Evolutionary conservation across 2,797 vertebrate genomes (phyloP), one percentile per base, ranked within the genome.

Genomic region (Agapornis canus): DNA sequence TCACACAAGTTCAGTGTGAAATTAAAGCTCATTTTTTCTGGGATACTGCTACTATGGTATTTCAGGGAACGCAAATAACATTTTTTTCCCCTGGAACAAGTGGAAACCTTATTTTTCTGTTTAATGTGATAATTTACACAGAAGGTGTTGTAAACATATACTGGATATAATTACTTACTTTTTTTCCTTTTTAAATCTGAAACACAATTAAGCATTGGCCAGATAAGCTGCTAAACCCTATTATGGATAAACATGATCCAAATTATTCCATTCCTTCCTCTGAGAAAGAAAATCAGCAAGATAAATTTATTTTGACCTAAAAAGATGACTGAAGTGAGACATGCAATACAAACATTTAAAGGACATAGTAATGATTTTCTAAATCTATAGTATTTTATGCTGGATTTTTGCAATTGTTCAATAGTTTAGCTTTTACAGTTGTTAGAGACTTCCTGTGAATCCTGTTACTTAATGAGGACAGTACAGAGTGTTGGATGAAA

Each of bases 101-200:
- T 72, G 70, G 80, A 96, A 95, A 92, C 83, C 64, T 91, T 95
- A 48, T 66, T 96, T 97, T 88, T 68, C 32, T 94, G 96, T 96
- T 95, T 77, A 96, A 77, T 81, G 40, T 71, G 95, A 86, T 96
- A 97, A 96, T 96, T 97, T 96, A 95, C 96, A 84, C 22, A 45
- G 92, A 89, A 87, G 73, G 12, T 94, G 56, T 26, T 73, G 59
- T 89, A 95, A 94, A 92, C 75, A 77, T 97, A 77, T 12, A 71
- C 91, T 93, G 56, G n/a, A 81, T 95, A 73, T 92, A 96, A 90
- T 93, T 95, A 93, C 73, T 86, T 94, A 32, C 56, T 86, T 80
- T 54, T 54, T 45, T 86, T 94, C n/a, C 56, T 86, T 80, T 54
- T 54, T 45, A 22, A 13, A 89, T 94, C 85, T 95, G 82, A 92